Base-by-base conservation (phyloP, 2,113 vertebrate genomes). In the Silurus glanis region DNA sequence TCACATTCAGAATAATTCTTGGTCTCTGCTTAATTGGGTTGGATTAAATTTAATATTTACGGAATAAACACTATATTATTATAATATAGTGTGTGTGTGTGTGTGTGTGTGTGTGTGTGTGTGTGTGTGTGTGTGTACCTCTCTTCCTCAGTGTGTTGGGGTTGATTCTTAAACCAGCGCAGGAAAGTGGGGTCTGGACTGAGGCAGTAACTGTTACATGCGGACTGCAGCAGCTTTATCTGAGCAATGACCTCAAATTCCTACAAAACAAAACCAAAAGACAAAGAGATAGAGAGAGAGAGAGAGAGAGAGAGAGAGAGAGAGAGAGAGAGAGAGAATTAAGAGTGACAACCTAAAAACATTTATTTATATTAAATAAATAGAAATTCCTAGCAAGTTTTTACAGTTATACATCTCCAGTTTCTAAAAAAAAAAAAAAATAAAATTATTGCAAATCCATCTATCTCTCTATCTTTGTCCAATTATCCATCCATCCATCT, bases 201-300 rank as follows among this genome's bases (percentile, higher is more conserved):
- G 93, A 98, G 94, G 86, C 96, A 97, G 53, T 98, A 99, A 92
- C 95, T 98, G 93, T 99, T 98, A 83, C 97, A 98, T 12, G 97
- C 96, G 10, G 97, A 99, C 80, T 98, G 97, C 53, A 99, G 90
- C 90, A 98, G 95, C 92, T 98, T 99, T 90, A 99, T 98, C 90
- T 99, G 96, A 53, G 97, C 97, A 0, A 99, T 97, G 74, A 99
- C 95, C 93, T 99, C 97, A 91, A 99, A 99, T 92, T 99, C 98
- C 97, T 99, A 90, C 59, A 86, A 49, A 84, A 86, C 89, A 81
- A n/a, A 59, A 82, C 14, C 37, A 28, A 17, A 13, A 7, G 28
- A 10, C 6, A 28, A 82, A 83, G 76, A n/a, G 49, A 25, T 47
- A n/a, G 23, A n/a, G 37, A 37, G n/a, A 16, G 28, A 4, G 19